phyloP scores from a whole-genome alignment of 2,888 invertebrate species.

The Rhagium mordax region DNA sequence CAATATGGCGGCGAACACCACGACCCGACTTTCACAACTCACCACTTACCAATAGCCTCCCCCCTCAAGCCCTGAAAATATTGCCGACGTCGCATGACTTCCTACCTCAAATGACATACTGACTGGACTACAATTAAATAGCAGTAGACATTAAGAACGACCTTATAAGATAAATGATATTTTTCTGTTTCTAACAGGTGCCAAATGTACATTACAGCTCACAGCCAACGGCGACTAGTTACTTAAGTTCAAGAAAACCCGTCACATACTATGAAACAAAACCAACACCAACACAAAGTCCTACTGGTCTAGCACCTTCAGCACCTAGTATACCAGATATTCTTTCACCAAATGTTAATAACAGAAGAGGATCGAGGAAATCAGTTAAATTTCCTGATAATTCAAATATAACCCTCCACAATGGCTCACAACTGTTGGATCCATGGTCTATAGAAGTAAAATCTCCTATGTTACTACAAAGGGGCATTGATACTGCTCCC shows the following conservation, averaged over 20 bases:
- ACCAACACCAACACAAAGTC: conserved; percentile 73
- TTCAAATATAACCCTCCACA: conserved; percentile 53
- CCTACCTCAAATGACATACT: too few relatives aligned
- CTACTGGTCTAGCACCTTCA: conserved; percentile 68
- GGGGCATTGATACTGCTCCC: conserved; percentile 60
- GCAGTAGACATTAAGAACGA: too few relatives aligned
- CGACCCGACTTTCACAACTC: too few relatives aligned
- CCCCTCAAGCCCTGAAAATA: too few relatives aligned
- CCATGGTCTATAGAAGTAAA: conserved; percentile 66
- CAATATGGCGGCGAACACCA: too few relatives aligned
- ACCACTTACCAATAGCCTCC: too few relatives aligned
- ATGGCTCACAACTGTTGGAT: conserved; percentile 63
- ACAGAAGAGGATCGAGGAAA: conserved; percentile 74
- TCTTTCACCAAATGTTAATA: conserved; percentile 63
- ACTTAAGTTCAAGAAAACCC: conserved; percentile 70
- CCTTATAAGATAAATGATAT: too few relatives aligned
- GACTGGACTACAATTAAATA: too few relatives aligned
- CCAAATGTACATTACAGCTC: conserved; percentile 73
- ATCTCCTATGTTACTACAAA: conserved; percentile 54
- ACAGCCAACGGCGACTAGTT: conserved; percentile 73
- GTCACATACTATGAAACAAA: conserved; percentile 72
- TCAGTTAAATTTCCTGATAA: conserved; percentile 81
- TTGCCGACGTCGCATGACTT: too few relatives aligned
- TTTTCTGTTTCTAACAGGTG: conserved; percentile 65
- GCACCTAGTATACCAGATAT: conserved; percentile 65